phyloP scores from a whole-genome alignment of 2,113 vertebrate species.

The Oxyura jamaicensis region DNA sequence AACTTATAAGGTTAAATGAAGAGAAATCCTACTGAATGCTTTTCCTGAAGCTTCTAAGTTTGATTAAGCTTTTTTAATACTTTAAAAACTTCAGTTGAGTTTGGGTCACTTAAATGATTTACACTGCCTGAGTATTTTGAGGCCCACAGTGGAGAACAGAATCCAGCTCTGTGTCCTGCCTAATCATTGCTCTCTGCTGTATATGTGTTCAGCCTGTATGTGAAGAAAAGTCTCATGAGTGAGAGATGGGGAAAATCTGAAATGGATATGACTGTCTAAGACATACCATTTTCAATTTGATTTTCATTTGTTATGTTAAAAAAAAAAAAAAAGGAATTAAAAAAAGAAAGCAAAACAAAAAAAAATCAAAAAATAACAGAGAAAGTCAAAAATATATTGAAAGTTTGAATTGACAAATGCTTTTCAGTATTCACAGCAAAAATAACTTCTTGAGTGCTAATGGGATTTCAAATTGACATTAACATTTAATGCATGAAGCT shows the following conservation, averaged over 20 bases:
- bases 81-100: not conserved
- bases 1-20: not conserved
- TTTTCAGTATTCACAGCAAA: not conserved
- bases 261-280: not conserved
- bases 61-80: not conserved
- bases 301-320: not conserved
- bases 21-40: not conserved
- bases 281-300: not conserved
- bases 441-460: not conserved
- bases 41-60: not conserved
- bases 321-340: not conserved
- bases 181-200: not conserved
- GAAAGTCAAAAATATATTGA: not conserved
- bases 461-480: not conserved
- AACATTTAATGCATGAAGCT: slow-evolving; percentile 20
- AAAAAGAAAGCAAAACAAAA: not conserved
- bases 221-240: not conserved
- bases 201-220: not conserved
- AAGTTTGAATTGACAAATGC: not conserved
- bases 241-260: not conserved
- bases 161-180: not conserved
- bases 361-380: not conserved
- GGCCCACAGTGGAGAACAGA: not conserved
- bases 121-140: not conserved
- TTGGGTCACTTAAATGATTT: not conserved